A percentile compares a stretch with the other conserved stretches of the same genome.
Conservation (phyloP, 2,113 vertebrate genomes). For the Cercocebus atys region DNA sequence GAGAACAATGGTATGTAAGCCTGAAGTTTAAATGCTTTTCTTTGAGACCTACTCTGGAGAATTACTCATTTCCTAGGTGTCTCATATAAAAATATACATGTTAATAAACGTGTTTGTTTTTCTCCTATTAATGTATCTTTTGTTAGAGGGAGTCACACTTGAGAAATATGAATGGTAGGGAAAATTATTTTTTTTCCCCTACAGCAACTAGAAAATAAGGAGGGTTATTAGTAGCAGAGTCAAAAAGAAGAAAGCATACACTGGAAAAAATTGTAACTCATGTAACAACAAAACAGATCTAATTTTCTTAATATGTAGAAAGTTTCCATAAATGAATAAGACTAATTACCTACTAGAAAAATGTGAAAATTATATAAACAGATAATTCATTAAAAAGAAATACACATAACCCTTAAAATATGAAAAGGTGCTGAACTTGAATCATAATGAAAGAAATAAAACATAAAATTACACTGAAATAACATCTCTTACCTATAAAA, state of each 20-base stretch:
- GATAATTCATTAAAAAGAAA: not conserved
- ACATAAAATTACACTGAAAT: not conserved
- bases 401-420: not conserved
- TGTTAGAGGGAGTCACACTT: not conserved
- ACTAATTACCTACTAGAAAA: not conserved
- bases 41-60: not conserved
- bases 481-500: not conserved
- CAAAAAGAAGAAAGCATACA: not conserved
- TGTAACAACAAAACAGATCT: not conserved
- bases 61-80: not conserved
- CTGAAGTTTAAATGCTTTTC: not conserved
- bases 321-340: not conserved
- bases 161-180: not conserved
- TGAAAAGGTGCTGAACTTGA: not conserved
- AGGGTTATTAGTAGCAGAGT: not conserved
- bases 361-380: constrained; percentile 25
- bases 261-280: not conserved
- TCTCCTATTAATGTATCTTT: not conserved
- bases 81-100: not conserved
- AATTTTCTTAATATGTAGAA: not conserved
- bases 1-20: not conserved
- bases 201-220: not conserved
- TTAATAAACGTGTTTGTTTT: not conserved
- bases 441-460: not conserved
- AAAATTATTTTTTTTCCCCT: not conserved